Base-by-base conservation (phyloP, 2,888 invertebrate genomes). In the Herminia tarsipennalis region DNA sequence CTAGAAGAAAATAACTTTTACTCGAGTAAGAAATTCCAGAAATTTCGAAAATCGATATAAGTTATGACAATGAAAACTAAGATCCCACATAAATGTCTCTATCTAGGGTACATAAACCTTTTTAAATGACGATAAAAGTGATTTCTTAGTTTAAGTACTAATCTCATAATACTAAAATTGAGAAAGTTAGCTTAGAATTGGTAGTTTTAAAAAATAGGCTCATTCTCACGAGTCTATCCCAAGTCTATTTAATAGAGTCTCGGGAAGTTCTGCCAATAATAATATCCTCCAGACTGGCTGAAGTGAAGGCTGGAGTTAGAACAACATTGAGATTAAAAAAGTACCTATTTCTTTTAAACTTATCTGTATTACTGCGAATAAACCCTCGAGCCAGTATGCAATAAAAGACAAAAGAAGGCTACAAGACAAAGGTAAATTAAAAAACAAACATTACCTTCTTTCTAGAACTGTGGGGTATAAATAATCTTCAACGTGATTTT, bases 391-490 rank as follows among this genome's bases (percentile, higher is more conserved):
- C 52, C 50, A 60, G 70, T 67, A 68, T 61, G 69, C 60, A 76
- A 79, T 77, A 76, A 81, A 78, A 76, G 63, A 78, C 73, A 81
- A 79, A 76, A 66, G 63, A 57, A 62, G 24, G 47, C n/a, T n/a
- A n/a, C n/a, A 45, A 60, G 70, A 80, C 75, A 78, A 66, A 81
- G 70, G 76, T 76, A 79, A 80, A 81, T 84, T 84, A 78, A 81
- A 80, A 68, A 73, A 68, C 68, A 71, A 78, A 76, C 79, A 82
- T 74, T 76, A 66, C 58, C 64, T n/a, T n/a, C n/a, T n/a, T n/a
- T n/a, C n/a, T n/a, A n/a, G n/a, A n/a, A n/a, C n/a, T n/a, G n/a
- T n/a, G n/a, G n/a, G n/a, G n/a, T n/a, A n/a, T n/a, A n/a, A 67
- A 61, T 75, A 76, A 73, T 69, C 73, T 79, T 73, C 51, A 68